These are phyloP conservation scores for Meleagris gallopavo DNA, from an alignment of 2,113 vertebrate species.

Conservation along the genomic window DNA sequence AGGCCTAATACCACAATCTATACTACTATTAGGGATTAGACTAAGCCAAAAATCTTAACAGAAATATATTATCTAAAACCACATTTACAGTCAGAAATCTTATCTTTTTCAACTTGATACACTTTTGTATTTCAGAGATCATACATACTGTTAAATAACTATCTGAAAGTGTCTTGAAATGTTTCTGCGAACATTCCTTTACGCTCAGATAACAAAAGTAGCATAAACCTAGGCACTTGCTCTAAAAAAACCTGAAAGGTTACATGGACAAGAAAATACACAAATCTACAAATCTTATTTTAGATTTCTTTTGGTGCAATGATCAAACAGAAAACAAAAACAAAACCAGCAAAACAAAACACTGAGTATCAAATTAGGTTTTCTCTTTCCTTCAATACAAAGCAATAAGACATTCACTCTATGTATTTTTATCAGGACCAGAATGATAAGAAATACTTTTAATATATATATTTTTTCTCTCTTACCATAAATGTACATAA, in stretches of 20 bases:
- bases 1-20: background rate
- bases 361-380: background rate
- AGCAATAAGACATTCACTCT: background rate
- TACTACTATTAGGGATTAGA: background rate
- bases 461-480: background rate
- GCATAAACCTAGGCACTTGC: background rate
- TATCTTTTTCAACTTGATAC: background rate
- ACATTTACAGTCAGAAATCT: background rate
- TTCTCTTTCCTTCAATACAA: accelerated
- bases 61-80: background rate
- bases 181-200: background rate
- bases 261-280: background rate
- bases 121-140: background rate
- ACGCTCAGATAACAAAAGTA: background rate
- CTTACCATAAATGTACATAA: background rate
- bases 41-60: background rate
- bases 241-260: background rate
- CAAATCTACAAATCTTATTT: background rate
- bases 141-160: background rate
- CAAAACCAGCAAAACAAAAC: background rate
- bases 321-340: background rate
- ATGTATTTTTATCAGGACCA: background rate
- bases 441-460: background rate
- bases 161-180: background rate
- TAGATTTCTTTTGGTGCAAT: background rate